Base-by-base conservation (phyloP, 92 coral and sea anemone species). In the Palythoa caribaeorum region DNA sequence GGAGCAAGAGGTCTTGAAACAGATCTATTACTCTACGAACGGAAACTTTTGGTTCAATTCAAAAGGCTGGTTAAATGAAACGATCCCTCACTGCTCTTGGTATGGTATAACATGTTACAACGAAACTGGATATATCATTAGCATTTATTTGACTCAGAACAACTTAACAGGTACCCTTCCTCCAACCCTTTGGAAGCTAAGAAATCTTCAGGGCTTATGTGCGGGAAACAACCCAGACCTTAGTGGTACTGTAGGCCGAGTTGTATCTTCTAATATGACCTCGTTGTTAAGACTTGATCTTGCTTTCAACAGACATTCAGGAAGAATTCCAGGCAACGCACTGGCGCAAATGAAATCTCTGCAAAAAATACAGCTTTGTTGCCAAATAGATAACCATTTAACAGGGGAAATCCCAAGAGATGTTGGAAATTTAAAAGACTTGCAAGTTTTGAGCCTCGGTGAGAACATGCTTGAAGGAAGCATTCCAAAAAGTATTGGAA, bases 361-460 rank as follows among this genome's bases (percentile, higher is more conserved):
- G 19, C 87, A 78, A 60, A 90, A 90, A 66, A 19, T 92, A 13
- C 95, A 90, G 38, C 79, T 92, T 14, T 92, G 93, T 60, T 92
- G 92, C 66, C 92, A 89, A 59, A 77, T 1, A 54, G 57, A 15
- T 21, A 47, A n/a, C 8, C 65, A 13, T 39, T 59, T 95, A 39
- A 38, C 84, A 10, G 96, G 98, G 0, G 38, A 84, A 84, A 89
- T 95, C 15, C 98, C 98, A 14, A 9, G 36, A 9, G 94, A 90
- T 70, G 91, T 95, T 55, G 98, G 94, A 17, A 93, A 90, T 62
- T 87, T 95, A 71, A 81, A 90, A 10, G 92, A 93, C n/a, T 70
- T 95, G 86, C 94, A 93, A 74, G 96, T 95, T n/a, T 88, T 95
- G 9, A 95, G 98, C 47, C 87, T 95, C 40, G 98, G 96, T 3